Percentiles rank a stretch among this genome's conserved stretches.
Conservation (phyloP, 2,888 invertebrate species). For the Meta bourneti region DNA sequence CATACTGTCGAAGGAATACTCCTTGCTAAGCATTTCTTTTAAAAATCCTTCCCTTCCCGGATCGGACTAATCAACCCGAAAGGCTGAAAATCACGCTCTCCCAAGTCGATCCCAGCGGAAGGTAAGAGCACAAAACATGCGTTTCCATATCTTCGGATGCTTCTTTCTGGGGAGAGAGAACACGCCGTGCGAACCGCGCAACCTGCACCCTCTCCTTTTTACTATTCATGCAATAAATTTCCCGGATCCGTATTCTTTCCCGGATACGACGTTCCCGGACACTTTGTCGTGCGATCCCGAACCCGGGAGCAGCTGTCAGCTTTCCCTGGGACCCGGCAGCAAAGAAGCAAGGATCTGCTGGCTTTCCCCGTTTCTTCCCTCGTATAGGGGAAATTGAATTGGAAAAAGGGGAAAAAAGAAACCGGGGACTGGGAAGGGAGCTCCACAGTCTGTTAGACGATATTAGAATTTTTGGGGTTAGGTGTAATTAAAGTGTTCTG, state of each 20-base stretch:
- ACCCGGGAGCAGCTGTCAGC: slow-evolving; percentile 24
- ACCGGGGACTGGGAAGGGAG: neutral
- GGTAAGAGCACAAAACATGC: slow-evolving; percentile 11
- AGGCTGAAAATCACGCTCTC: neutral
- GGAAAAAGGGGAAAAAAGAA: slow-evolving; percentile 44
- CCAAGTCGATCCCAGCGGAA: neutral
- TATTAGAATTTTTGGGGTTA: slow-evolving; percentile 60
- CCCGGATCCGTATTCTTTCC: slow-evolving; percentile 62
- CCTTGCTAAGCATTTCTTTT: too few species aligned
- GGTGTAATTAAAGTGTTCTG: slow-evolving; percentile 63
- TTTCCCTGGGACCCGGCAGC: slow-evolving; percentile 46
- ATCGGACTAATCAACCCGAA: slow-evolving; percentile 1
- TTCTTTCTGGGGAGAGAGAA: slow-evolving; percentile 23
- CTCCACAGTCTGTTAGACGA: slow-evolving; percentile 27
- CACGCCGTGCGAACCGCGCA: slow-evolving; percentile 49
- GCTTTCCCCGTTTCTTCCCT: slow-evolving; percentile 20
- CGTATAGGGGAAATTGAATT: slow-evolving; percentile 33
- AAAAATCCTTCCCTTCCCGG: too few species aligned
- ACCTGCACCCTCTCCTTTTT: slow-evolving; percentile 70
- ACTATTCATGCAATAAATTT: slow-evolving; percentile 75
- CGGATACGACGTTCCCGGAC: slow-evolving; percentile 75
- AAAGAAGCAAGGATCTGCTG: slow-evolving; percentile 45
- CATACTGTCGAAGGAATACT: too few species aligned
- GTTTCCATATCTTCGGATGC: slow-evolving; percentile 10
- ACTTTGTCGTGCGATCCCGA: slow-evolving; percentile 75